Evolutionary conservation across 2,797 vertebrate genomes (phyloP), one percentile per base, ranked within the genome.

Genomic region (Myotis pilosus): DNA sequence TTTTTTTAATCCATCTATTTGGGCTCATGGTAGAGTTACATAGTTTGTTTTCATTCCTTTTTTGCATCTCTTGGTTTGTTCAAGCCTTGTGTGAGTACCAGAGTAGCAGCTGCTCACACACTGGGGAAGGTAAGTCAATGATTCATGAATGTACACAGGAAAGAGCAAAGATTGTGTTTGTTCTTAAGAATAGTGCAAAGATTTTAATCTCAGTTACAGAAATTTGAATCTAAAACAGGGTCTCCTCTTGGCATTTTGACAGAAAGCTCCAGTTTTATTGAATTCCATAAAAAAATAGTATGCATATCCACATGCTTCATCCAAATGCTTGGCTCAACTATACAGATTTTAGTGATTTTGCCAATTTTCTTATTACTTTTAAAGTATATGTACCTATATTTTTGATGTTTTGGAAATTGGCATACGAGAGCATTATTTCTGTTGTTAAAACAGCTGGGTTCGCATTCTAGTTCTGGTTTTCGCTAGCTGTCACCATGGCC

Each of bases 191-290:
- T 1, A 76, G 83, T 12, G 11, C 94, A 38, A 92, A 91, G 66
- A 66, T 72, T 78, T 71, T 64, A 36, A 6, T 88, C 19, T 81
- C 89, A 89, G 19, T 71, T 79, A 55, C 10, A 89, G 62, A 95
- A 94, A 74, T 90, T 16, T 93, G 53, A 84, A 94, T 93, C 38
- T 91, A n/a, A 96, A 96, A 72, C 38, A 44, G 44, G 41, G 91
- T 96, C 28, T 90, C 6, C 36, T 93, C 28, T 66, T 94, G 60
- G 75, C 36, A 76, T 47, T 78, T 86, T 96, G 64, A 74, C 57
- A 85, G 33, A 92, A 88, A 51, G 49, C 57, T 75, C 33, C 57
- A n/a, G 5, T 83, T 95, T 95, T 89, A 64, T 83, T 79, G 57
- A 89, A 66, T 22, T 44, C 13, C 17, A 20, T 79, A 82, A 92